phyloP scores from a whole-genome alignment of 2,113 vertebrate genomes.

The Siniperca knerii region DNA sequence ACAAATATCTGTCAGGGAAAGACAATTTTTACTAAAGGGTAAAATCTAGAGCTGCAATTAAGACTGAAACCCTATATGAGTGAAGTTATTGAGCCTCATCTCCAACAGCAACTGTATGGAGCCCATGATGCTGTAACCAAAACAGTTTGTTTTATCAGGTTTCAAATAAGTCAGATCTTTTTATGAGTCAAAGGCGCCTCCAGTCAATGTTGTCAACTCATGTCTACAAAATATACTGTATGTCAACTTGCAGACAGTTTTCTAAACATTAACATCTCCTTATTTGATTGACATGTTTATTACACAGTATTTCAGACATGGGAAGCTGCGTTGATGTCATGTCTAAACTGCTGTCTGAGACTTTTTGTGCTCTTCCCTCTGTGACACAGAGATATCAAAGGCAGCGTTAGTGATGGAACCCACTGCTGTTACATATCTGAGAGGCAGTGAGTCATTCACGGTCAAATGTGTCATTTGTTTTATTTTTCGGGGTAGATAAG shows the following conservation, averaged over 20 bases:
- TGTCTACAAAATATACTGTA: neutral
- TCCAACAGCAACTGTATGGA: neutral
- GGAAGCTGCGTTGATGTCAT: slow-evolving; percentile 8
- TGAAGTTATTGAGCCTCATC: neutral
- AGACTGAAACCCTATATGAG: neutral
- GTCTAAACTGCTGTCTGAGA: neutral
- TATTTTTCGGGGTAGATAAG: slow-evolving; percentile 13
- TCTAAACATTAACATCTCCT: neutral
- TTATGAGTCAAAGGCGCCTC: slow-evolving; percentile 3
- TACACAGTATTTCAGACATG: neutral
- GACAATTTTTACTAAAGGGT: neutral
- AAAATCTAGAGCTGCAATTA: neutral
- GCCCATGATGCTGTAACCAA: neutral
- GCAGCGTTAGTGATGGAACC: neutral
- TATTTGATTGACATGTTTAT: slow-evolving; percentile 31
- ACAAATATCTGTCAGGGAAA: neutral
- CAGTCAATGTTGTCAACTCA: too few species aligned
- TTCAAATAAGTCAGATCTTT: neutral
- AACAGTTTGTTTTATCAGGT: neutral
- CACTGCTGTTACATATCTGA: slow-evolving; percentile 26
- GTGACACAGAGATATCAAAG: slow-evolving; percentile 28
- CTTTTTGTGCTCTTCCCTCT: slow-evolving; percentile 3
- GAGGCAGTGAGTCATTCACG: slow-evolving; percentile 20
- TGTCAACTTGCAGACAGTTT: neutral
- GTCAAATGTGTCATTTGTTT: slow-evolving; percentile 35